Evolutionary conservation across 2,113 vertebrate species (phyloP).

Genomic region (Laticauda laticaudata): DNA sequence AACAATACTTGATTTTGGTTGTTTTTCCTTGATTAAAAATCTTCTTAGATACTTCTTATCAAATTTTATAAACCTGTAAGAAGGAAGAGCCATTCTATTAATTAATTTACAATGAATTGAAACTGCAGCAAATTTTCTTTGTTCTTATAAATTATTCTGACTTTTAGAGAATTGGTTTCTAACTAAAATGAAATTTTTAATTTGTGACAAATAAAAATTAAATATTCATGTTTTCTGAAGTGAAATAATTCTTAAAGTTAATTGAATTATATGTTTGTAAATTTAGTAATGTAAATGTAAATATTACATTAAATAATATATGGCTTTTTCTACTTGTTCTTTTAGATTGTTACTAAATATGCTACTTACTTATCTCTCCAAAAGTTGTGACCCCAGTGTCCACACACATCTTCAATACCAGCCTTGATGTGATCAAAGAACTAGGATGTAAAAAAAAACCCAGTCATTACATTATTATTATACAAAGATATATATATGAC

Average conservation of each 20-base stretch:
- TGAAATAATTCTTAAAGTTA: neutral
- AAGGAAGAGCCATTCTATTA: neutral
- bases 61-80: conserved; percentile 88
- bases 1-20: conserved; percentile 89
- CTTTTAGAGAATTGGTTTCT: neutral
- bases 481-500: neutral
- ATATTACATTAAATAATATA: neutral
- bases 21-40: conserved; percentile 83
- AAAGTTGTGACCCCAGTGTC: conserved; percentile 96
- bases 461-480: conserved; percentile 11
- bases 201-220: neutral
- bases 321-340: neutral
- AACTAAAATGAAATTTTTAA: neutral
- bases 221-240: neutral
- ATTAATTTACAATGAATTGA: neutral
- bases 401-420: conserved; percentile 95
- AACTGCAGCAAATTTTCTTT: neutral
- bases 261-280: neutral
- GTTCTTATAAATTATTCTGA: neutral
- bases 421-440: conserved; percentile 93
- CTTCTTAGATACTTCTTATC: conserved; percentile 86
- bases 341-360: neutral
- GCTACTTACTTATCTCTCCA: conserved; percentile 95
- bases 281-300: neutral
- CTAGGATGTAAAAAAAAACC: conserved; percentile 68